Evolutionary conservation across 2,888 invertebrate genomes (phyloP).

Genomic region (Pachycephus smyrnensis): DNA sequence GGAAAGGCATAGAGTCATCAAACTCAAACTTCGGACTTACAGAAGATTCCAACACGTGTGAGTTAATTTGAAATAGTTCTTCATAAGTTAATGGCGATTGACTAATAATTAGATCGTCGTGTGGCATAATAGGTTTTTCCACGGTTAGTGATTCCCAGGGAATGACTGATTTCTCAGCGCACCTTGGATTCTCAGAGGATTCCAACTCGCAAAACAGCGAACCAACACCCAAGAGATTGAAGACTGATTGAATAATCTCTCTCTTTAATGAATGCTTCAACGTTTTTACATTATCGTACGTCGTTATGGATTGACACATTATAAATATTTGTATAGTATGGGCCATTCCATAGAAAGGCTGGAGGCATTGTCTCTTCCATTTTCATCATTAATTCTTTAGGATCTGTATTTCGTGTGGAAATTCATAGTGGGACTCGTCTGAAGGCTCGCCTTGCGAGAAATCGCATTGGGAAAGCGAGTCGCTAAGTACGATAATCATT

Average conservation of each 20-base stretch:
- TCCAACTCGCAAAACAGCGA: constrained; percentile 92
- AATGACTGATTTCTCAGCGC: constrained; percentile 86
- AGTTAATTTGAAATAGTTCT: constrained; percentile 53
- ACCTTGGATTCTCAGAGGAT: constrained; percentile 90
- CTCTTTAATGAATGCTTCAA: background rate
- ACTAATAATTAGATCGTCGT: background rate
- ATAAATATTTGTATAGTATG: background rate
- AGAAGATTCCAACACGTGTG: constrained; percentile 93
- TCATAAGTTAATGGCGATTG: background rate
- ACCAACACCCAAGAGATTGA: constrained; percentile 81
- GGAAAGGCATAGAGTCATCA: constrained; percentile 80
- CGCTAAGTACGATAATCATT: background rate
- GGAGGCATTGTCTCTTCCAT: background rate
- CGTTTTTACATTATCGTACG: background rate
- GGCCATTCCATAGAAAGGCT: background rate
- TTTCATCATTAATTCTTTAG: background rate
- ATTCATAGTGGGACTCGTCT: background rate
- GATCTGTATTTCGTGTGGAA: background rate
- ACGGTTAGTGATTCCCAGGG: constrained; percentile 93
- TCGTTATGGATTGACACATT: background rate
- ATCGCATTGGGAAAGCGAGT: background rate
- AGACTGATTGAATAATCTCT: constrained; percentile 74
- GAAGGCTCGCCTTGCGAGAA: background rate
- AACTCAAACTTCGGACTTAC: constrained; percentile 87
- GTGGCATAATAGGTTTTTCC: constrained; percentile 79